A percentile compares a stretch with the other conserved stretches of the same genome.
These are phyloP conservation scores for Gobio gobio DNA, from an alignment of 2,113 vertebrate genomes.

Conservation along the genomic window DNA sequence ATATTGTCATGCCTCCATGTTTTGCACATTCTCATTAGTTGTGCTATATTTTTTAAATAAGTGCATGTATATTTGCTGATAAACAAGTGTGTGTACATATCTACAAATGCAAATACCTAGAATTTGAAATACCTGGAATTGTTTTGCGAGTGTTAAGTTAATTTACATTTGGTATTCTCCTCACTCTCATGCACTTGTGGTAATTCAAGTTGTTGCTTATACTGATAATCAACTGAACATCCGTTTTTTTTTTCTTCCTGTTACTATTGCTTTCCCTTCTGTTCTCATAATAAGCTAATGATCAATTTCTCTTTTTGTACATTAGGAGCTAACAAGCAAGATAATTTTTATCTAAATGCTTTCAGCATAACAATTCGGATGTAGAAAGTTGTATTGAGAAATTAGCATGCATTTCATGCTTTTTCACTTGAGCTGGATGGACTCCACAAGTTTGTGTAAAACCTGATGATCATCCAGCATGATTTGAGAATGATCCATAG, in stretches of 20 bases:
- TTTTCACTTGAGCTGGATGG: neutral
- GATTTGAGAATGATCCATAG: neutral
- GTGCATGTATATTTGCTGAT: neutral
- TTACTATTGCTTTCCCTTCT: neutral
- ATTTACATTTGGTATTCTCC: neutral
- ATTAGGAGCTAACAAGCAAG: conserved; percentile 4
- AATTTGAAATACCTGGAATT: neutral
- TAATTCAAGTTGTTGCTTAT: no score
- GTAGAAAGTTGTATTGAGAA: neutral
- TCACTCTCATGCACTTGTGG: neutral
- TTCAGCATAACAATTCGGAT: neutral
- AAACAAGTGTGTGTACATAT: neutral
- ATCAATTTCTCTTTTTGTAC: neutral
- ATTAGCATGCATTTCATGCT: neutral
- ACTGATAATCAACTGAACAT: conserved; percentile 1
- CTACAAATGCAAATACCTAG: neutral
- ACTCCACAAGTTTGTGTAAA: neutral
- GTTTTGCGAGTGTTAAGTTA: neutral
- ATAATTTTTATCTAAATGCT: neutral
- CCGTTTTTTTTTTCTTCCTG: neutral
- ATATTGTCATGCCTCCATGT: neutral
- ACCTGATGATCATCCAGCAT: neutral
- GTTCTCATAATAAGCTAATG: neutral
- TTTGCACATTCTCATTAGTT: neutral
- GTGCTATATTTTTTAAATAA: neutral